Base-by-base conservation (phyloP, 2,797 vertebrate genomes). In the Acropternis orthonyx region DNA sequence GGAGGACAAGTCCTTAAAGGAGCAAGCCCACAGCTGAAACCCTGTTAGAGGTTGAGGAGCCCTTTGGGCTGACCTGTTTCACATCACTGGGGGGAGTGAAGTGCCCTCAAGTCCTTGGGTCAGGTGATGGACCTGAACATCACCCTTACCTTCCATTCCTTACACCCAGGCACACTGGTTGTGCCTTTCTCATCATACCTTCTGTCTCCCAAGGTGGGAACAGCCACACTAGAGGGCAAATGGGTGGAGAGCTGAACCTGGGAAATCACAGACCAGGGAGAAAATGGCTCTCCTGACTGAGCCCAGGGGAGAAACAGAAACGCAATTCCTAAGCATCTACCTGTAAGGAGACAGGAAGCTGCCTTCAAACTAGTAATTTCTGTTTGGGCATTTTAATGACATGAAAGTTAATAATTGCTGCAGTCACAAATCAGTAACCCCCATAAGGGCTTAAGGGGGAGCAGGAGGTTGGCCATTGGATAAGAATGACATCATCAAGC, bases 351-450 rank as follows among this genome's bases (percentile, higher is more conserved):
- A 27, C 61, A 85, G 72, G 34, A 73, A 79, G 49, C 91, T 88
- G 78, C 78, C 34, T 85, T 56, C 65, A 92, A 89, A 74, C 9
- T 89, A 81, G 51, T 34, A 2, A 87, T 78, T 91, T 92, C 86
- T 95, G 30, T 65, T 85, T 62, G 88, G 73, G n/a, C 24, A 62
- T 91, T 85, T 91, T 93, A 92, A 93, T 65, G 37, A 80, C 78
- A 72, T 82, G 54, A 43, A 94, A 89, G 51, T 18, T 87, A 89
- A 63, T 79, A 82, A 93, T 49, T 93, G 65, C 75, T 4, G 4
- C 49, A 83, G 78, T 68, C 68, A 82, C 67, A 77, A 94, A 91
- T 51, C 75, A 89, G 52, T 74, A 87, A 80, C 14, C 34, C 34
- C 18, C 1, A 0, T 39, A 86, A 85, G n/a, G 49, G 52, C 28